These are phyloP conservation scores for Andricus quercusramuli DNA, from an alignment of 2,888 invertebrate species.

Conservation along the genomic window DNA sequence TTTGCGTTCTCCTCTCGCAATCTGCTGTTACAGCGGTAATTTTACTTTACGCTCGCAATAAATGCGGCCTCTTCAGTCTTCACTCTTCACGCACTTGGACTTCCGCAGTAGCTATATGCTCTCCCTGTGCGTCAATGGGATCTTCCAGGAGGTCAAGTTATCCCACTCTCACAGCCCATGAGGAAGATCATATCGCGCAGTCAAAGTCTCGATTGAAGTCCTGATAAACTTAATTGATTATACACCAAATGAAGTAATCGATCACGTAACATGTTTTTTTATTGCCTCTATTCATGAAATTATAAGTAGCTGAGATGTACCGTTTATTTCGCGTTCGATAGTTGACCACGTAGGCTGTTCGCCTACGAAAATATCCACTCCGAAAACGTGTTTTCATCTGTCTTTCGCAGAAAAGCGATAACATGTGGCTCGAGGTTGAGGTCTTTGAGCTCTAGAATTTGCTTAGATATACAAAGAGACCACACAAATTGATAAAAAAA, in stretches of 20 bases:
- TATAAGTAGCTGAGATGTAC: constrained; percentile 15
- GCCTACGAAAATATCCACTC: constrained; percentile 46
- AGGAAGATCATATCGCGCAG: background rate
- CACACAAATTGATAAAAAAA: background rate
- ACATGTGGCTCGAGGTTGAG: constrained; percentile 47
- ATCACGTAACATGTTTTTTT: constrained; percentile 11
- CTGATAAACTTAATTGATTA: constrained; percentile 16
- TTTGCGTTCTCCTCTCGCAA: constrained; percentile 60
- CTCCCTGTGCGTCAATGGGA: constrained; percentile 44
- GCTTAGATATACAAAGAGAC: background rate
- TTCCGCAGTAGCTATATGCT: constrained; percentile 63
- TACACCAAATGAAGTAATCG: background rate
- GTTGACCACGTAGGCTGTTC: constrained; percentile 47
- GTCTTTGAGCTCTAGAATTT: constrained; percentile 43
- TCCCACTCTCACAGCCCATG: constrained; percentile 4
- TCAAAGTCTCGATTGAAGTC: constrained; percentile 6
- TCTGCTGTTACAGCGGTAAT: constrained; percentile 67
- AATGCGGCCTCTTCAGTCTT: constrained; percentile 68
- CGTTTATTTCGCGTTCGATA: constrained; percentile 12
- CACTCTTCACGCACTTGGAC: constrained; percentile 52
- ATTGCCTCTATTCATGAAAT: constrained; percentile 8
- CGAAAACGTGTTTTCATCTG: background rate
- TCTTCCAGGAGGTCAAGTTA: constrained; percentile 25
- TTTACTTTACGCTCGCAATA: constrained; percentile 73
- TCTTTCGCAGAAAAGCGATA: constrained; percentile 44